Evolutionary conservation across 2,888 invertebrate genomes (phyloP).

Genomic region (Lochmaea crataegi): DNA sequence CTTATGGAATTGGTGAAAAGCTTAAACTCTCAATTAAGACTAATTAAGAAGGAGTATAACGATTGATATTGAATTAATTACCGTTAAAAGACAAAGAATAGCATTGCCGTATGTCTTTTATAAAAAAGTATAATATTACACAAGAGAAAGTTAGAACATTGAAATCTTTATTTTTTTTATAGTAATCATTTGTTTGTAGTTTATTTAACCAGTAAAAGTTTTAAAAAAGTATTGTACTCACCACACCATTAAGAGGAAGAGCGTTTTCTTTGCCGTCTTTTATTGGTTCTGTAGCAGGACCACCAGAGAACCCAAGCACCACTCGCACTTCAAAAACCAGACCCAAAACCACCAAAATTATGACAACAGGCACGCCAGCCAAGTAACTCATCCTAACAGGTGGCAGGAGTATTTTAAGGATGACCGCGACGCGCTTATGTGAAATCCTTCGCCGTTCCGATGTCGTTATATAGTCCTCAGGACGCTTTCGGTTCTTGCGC

Average conservation of each 20-base stretch:
- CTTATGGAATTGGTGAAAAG: too few species aligned
- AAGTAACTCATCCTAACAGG: constrained; percentile 56
- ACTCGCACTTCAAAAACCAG: constrained; percentile 5
- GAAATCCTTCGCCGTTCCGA: constrained; percentile 50
- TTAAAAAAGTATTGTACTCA: too few species aligned
- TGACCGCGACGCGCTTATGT: constrained; percentile 57
- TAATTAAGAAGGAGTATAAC: too few species aligned
- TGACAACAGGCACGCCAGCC: constrained; percentile 32
- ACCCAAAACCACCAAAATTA: constrained; percentile 26
- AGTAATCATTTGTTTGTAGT: too few species aligned
- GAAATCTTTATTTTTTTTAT: too few species aligned
- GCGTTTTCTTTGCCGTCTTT: neutral
- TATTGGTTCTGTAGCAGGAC: neutral
- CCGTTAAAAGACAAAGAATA: too few species aligned
- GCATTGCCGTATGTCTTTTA: too few species aligned
- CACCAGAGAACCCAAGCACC: constrained; percentile 3
- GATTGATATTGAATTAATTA: too few species aligned
- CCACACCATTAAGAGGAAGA: neutral
- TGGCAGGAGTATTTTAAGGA: constrained; percentile 46
- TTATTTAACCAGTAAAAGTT: too few species aligned
- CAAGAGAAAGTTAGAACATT: too few species aligned
- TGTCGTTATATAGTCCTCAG: constrained; percentile 56
- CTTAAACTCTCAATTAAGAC: too few species aligned
- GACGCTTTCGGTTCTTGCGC: constrained; percentile 55
- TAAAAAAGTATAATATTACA: too few species aligned